Conservation (phyloP, 2,113 vertebrate species). For the Daphoenositta chrysoptera region DNA sequence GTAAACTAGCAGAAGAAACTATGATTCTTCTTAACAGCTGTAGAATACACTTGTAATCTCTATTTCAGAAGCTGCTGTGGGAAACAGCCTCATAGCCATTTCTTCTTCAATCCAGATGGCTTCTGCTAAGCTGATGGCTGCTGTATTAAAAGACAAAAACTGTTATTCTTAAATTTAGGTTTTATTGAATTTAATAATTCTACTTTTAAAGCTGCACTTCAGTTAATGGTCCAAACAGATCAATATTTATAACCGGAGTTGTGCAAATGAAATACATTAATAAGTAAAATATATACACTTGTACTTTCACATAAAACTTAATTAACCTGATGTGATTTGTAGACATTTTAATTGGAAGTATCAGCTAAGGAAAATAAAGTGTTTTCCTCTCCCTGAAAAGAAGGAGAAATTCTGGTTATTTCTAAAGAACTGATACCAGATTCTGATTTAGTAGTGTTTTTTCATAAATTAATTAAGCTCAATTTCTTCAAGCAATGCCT, state of each 20-base stretch:
- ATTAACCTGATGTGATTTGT: conserved; percentile 6
- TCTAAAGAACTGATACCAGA: background rate
- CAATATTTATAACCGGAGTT: conserved; percentile 29
- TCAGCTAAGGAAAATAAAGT: background rate
- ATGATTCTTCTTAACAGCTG: background rate
- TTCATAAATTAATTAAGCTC: background rate
- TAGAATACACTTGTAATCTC: background rate
- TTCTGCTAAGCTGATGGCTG: background rate
- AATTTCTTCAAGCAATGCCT: background rate
- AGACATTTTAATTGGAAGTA: background rate
- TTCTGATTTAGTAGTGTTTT: background rate
- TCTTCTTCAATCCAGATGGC: background rate
- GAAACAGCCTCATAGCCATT: background rate
- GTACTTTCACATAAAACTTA: background rate
- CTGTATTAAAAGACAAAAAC: conserved; percentile 3
- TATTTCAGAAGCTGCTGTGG: background rate
- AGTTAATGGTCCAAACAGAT: conserved; percentile 46
- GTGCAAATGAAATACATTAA: conserved; percentile 29
- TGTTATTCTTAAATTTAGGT: background rate
- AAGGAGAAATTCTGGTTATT: background rate
- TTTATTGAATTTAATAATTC: conserved; percentile 25
- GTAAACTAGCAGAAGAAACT: background rate
- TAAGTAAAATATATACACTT: conserved; percentile 12
- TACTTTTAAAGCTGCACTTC: conserved; percentile 35
- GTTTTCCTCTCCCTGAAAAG: background rate